phyloP scores from a whole-genome alignment of 1,140 invertebrate species.

The Octopus sinensis region DNA sequence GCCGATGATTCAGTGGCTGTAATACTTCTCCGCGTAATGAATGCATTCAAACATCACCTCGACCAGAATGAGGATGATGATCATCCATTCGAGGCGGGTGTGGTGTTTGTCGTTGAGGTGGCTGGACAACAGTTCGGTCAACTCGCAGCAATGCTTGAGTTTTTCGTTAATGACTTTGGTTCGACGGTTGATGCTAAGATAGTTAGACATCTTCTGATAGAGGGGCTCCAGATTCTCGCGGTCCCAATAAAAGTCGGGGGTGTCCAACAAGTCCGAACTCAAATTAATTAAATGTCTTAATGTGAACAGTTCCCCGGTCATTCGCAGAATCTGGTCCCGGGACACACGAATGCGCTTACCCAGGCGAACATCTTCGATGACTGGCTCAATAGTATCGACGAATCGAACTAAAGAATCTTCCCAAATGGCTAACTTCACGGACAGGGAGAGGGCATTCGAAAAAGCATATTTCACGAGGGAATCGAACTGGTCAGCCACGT shows the following conservation, averaged over 20 bases:
- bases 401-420: slow-evolving; percentile 80
- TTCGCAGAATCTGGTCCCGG: slow-evolving; percentile 74
- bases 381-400: slow-evolving; percentile 76
- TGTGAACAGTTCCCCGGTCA: slow-evolving; percentile 86
- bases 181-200: slow-evolving; percentile 80
- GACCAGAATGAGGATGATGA: slow-evolving; percentile 89
- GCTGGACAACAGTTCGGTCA: slow-evolving; percentile 80
- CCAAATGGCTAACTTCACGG: slow-evolving; percentile 89
- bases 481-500: slow-evolving; percentile 28
- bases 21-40: slow-evolving; percentile 69
- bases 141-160: slow-evolving; percentile 85
- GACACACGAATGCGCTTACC: slow-evolving; percentile 70
- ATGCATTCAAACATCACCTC: slow-evolving; percentile 86
- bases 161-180: slow-evolving; percentile 77
- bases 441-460: slow-evolving; percentile 86
- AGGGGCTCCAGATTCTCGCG: slow-evolving; percentile 79
- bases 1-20: neutral
- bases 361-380: slow-evolving; percentile 76
- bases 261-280: slow-evolving; percentile 88
- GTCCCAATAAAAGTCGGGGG: slow-evolving; percentile 97
- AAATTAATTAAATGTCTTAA: slow-evolving; percentile 86
- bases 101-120: slow-evolving; percentile 89
- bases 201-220: slow-evolving; percentile 75
- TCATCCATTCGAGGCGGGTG: slow-evolving; percentile 88
- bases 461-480: slow-evolving; percentile 73